A percentile compares a stretch with the other conserved stretches of the same genome.
These are phyloP conservation scores for Drosophila parvula DNA, from an alignment of 1,140 invertebrate species.

Conservation along the genomic window DNA sequence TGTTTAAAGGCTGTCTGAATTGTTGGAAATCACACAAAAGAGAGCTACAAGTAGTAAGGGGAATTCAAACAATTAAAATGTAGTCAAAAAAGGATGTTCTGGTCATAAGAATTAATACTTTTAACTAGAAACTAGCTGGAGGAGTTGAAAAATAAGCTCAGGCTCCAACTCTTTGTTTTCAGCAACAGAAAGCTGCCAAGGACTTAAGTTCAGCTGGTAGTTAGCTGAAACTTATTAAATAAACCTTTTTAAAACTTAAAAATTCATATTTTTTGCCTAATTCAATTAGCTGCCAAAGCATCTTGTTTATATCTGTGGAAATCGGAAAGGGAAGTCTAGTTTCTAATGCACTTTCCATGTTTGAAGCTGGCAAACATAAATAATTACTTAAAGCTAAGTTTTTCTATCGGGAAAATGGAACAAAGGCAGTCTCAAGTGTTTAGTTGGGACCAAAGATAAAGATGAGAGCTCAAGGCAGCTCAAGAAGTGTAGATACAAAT, in stretches of 20 bases:
- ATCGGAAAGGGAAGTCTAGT: background rate
- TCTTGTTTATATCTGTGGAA: background rate
- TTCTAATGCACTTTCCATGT: background rate
- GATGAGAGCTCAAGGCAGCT: too few relatives aligned
- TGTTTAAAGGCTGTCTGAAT: background rate
- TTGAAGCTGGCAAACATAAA: background rate
- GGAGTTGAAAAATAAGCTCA: background rate
- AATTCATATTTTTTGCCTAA: background rate
- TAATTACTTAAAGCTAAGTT: background rate
- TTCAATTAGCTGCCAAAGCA: background rate
- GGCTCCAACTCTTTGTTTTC: background rate
- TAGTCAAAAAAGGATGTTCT: background rate
- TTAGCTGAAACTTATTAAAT: too few relatives aligned
- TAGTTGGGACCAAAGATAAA: background rate
- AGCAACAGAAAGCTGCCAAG: background rate
- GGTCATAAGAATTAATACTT: background rate
- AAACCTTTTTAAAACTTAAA: too few relatives aligned
- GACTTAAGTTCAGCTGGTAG: background rate
- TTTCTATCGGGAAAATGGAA: background rate
- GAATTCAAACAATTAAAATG: background rate
- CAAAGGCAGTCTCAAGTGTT: background rate
- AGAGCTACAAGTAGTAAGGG: too few relatives aligned
- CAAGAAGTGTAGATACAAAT: background rate
- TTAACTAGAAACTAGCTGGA: background rate
- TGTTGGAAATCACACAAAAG: background rate